Base-by-base conservation (phyloP, 2,797 vertebrate species). In the Orientallactaga sibirica region DNA sequence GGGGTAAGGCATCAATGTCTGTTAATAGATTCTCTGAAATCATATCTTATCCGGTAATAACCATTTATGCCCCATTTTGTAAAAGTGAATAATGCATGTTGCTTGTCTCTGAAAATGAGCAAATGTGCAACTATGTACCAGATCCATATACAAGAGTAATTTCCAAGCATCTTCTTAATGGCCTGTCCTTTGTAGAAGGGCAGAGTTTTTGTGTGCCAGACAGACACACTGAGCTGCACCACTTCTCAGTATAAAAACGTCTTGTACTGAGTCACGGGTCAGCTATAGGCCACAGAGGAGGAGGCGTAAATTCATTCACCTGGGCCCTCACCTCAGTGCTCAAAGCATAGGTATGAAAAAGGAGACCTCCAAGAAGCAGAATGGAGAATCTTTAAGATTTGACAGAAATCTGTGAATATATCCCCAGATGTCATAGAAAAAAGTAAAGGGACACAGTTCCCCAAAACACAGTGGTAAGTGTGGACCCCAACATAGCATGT, bases 81-180 rank as follows among this genome's bases (percentile, higher is more conserved):
- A 76, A 88, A 90, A 84, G 19, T 80, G 29, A 85, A 19, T 58
- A 75, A 22, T 58, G 19, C 27, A 70, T 79, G 92, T 73, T 86
- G 20, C 62, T 94, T 76, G 29, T 33, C 52, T 90, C 41, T 92
- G 48, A 92, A 83, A 73, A 71, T 70, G 7, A 83, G 77, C 62
- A 79, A 70, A 70, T 66, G 2, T 27, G 48, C 16, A 64, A 2
- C 19, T 25, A 33, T 5, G 3, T 71, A 22, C n/a, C 48, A 68
- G 33, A 62, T 64, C 41, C 24, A 66, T 37, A 66, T 58, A 76
- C 24, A 86, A 80, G 48, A 87, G 6, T 2, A 4, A 82, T 52
- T 64, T 95, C 43, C 27, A 43, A 48, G 24, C 71, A 86, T 85
- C 79, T 85, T 71, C 33, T 37, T 29, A 27, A 77, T 58, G 77